Evolutionary conservation across 2,888 invertebrate species (phyloP), one percentile per base, ranked within the genome.

Genomic region (Creontiades dilutus): DNA sequence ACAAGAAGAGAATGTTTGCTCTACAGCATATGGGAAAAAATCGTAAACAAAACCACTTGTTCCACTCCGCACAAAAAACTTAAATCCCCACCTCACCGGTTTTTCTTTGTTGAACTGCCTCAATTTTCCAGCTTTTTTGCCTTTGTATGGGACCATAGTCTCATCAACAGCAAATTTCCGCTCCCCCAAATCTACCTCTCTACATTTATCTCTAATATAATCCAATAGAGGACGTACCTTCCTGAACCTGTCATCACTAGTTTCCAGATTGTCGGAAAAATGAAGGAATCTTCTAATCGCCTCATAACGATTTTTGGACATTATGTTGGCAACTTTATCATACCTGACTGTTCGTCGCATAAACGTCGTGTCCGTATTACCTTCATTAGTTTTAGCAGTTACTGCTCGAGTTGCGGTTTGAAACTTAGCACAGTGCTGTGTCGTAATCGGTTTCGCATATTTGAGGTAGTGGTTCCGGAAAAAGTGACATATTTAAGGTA

Each of bases 111-210:
- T 68, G 27, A 23, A 68, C 27, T 68, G 23, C 27, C 27, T 68
- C 27, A 19, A 12, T 68, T 19, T 27, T 23, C 68, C 68, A 27
- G 23, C 23, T 11, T 68, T 68, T 23, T 68, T 68, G 5, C 68
- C 68, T 27, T 68, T 68, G 68, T 23, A 68, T 68, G 68, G 68
- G 0, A 68, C 27, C 68, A 68, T 68, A 11, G 23, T 80, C 23
- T 80, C 80, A 80, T 80, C 80, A 46, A 80, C 48, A n/a, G 80
- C 46, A 46, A 80, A 80, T 46, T 80, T 80, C 47, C 48, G 47
- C 19, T 80, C 80, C 13, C 23, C 47, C 14, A 12, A n/a, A 27
- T 82, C 82, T 37, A 82, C 13, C n/a, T 46, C 47, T 14, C 16
- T n/a, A 19, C 82, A 48, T 19, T 19, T 82, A 12, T 82, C 19